Conservation (phyloP, 2,888 invertebrate genomes). For the Ectobius pallidus region DNA sequence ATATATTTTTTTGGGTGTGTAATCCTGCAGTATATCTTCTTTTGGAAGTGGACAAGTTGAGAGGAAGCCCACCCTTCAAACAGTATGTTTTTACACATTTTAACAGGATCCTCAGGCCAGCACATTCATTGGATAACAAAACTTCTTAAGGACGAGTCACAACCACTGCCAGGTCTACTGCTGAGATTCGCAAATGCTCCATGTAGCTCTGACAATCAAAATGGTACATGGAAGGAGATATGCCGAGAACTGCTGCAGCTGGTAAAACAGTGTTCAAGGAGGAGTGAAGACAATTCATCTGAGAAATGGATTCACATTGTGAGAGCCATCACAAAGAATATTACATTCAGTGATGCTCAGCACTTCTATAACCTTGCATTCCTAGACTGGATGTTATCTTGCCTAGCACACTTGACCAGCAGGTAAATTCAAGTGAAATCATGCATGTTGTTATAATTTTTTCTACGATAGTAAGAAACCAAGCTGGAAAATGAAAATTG, state of each 20-base stretch:
- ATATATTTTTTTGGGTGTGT: too few species aligned
- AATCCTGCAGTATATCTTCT: too few species aligned
- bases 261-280: conserved; percentile 51
- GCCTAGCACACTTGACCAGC: conserved; percentile 59
- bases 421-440: too few species aligned
- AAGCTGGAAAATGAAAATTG: too few species aligned
- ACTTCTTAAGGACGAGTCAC: conserved; percentile 50
- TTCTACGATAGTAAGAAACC: too few species aligned
- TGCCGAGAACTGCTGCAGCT: conserved; percentile 53
- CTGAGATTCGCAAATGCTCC: conserved; percentile 19
- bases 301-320: conserved; percentile 57
- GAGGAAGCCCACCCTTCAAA: too few species aligned
- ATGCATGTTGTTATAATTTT: too few species aligned
- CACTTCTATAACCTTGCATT: conserved; percentile 64
- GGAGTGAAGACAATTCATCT: neutral
- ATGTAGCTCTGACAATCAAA: conserved; percentile 44
- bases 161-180: conserved; percentile 50
- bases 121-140: conserved; percentile 51
- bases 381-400: conserved; percentile 58
- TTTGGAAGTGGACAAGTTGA: too few species aligned
- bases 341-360: conserved; percentile 59
- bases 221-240: conserved; percentile 47
- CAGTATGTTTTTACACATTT: too few species aligned
- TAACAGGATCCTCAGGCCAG: too few species aligned
- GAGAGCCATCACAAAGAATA: conserved; percentile 57